Evolutionary conservation across 2,113 vertebrate species (phyloP), one percentile per base, ranked within the genome.

Genomic region (Cyprinodon brontotheroides): DNA sequence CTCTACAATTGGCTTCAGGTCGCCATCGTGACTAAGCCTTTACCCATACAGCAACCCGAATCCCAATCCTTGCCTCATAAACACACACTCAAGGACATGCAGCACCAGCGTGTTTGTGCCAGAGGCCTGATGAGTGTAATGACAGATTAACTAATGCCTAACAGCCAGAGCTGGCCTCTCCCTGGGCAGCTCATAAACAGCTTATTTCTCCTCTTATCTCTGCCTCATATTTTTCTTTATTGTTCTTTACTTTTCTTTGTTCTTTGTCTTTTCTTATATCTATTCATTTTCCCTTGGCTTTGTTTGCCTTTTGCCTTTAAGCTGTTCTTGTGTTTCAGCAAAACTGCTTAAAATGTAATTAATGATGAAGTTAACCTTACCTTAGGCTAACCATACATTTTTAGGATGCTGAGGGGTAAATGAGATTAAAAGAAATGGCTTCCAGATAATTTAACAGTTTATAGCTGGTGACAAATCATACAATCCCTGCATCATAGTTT

Each of bases 21-120:
- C 89, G 22, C 85, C 85, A 92, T 90, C 85, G 87, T 90, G 89
- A 93, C 87, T 92, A 89, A 89, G 88, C 86, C 84, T 86, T 83
- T 86, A 69, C 75, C 76, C 41, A 57, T 78, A 80, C 87, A 90
- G 64, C 36, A 38, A 87, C 72, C 62, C 83, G 79, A 87, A 89
- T 90, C 85, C 81, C 79, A 91, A 89, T 90, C 84, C 89, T 72
- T 48, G 62, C 76, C 72, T 69, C 72, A 59, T 73, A 80, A 62
- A 79, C 69, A 72, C 82, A 82, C 48, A 80, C 62, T 63, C 72
- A 72, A 6, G 15, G 39, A 45, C 67, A 48, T 71, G 74, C 36
- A 61, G 70, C 40, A 47, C 60, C 72, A 78, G 70, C 53, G 75
- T 75, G 82, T 81, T 61, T 2, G 47, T 81, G 89, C 89, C 87